Evolutionary conservation across 2,888 invertebrate species (phyloP), one percentile per base, ranked within the genome.

Genomic region (Dynastes tityus): DNA sequence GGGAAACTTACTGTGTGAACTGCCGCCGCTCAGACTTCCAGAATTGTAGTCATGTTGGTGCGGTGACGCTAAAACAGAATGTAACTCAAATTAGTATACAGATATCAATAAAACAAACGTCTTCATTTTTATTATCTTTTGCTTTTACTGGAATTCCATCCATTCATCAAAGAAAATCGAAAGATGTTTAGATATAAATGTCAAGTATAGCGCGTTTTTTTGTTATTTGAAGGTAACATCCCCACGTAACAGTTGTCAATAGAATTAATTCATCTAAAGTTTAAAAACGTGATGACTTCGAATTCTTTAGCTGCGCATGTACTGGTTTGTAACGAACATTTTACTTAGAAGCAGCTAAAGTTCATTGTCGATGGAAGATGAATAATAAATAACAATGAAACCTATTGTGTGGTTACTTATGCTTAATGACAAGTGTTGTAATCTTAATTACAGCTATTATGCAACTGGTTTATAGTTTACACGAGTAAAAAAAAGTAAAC

Each of bases 1-100:
- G n/a, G n/a, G 13, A 9, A 65, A 76, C 76, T 76, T 76, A 76
- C 77, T 77, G 27, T 77, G 77, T 3, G 77, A 58, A 55, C 16
- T 40, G 68, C 78, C 73, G 49, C 71, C 71, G 45, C 63, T 22
- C 49, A 53, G 8, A 40, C 71, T 29, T 13, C 65, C 73, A 55
- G 64, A 73, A 65, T 32, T 65, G 53, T 64, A 64, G 9, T 55
- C 78, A 55, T 78, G 65, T 49, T 78, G 78, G n/a, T 51, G 27
- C 22, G 16, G 55, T 58, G n/a, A 22, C 9, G 78, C 78, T 78
- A 77, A 61, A 32, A n/a, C 27, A 16, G 37, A 76, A 76, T 2
- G 8, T 40, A 40, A 11, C 45, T 64, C 16, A 16, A 45, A n/a
- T 67, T 11, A 68, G 16, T 49, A 49, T 0, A 45, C 16, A 67